A percentile compares a stretch with the other conserved stretches of the same genome.
phyloP scores from a whole-genome alignment of 1,140 invertebrate species.

The Lysiphlebus fabarum region DNA sequence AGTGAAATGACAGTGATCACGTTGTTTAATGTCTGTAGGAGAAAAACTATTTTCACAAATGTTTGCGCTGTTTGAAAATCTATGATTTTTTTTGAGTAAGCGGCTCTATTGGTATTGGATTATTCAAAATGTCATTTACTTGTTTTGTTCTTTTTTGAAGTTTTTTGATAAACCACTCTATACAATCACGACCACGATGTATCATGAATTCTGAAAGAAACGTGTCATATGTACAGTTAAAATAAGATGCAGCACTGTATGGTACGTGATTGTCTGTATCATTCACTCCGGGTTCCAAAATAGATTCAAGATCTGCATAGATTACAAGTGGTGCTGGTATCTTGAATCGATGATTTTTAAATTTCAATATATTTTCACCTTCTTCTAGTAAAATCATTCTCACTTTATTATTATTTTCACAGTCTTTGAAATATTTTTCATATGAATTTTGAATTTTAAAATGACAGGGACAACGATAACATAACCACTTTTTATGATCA shows the following conservation, averaged over 20 bases:
- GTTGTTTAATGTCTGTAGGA: background rate
- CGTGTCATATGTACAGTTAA: slow-evolving; percentile 39
- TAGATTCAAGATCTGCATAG: slow-evolving; percentile 32
- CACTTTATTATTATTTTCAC: slow-evolving; percentile 1
- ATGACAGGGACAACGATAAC: slow-evolving; percentile 33
- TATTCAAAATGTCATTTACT: too few relatives aligned
- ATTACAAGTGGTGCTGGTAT: slow-evolving; percentile 37
- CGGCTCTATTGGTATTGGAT: too few relatives aligned
- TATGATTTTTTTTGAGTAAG: too few relatives aligned
- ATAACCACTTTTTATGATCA: slow-evolving; percentile 31
- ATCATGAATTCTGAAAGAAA: slow-evolving; percentile 28
- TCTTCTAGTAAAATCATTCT: background rate
- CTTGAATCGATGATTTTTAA: too few relatives aligned
- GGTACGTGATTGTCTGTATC: slow-evolving; percentile 32
- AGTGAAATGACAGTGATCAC: slow-evolving; percentile 44
- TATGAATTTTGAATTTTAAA: background rate
- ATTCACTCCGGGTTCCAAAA: slow-evolving; percentile 15
- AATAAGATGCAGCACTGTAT: slow-evolving; percentile 41
- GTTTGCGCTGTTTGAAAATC: background rate
- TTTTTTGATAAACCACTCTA: too few relatives aligned
- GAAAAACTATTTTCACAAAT: background rate
- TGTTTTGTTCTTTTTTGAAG: too few relatives aligned
- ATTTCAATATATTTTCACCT: slow-evolving; percentile 23
- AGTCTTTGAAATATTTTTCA: slow-evolving; percentile 5
- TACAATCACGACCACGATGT: background rate